Evolutionary conservation across 2,113 vertebrate species (phyloP).

Genomic region (Microcebus ravelobensis): DNA sequence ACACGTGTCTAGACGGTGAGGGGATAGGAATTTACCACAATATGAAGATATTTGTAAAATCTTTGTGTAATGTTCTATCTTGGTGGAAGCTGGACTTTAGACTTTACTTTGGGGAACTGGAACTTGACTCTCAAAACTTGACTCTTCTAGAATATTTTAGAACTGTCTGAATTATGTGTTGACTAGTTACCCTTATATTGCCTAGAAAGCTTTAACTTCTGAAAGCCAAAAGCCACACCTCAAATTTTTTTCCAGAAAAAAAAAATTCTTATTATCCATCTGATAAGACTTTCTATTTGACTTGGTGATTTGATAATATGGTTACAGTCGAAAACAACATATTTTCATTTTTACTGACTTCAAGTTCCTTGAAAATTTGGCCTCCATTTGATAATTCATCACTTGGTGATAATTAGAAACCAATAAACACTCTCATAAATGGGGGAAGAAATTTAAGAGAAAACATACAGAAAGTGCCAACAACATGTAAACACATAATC

Average conservation of each 20-base stretch:
- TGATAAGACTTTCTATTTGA: neutral
- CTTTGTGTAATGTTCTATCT: neutral
- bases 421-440: neutral
- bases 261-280: neutral
- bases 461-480: neutral
- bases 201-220: neutral
- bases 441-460: neutral
- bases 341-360: neutral
- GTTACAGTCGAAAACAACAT: neutral
- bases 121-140: neutral
- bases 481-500: neutral
- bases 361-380: neutral
- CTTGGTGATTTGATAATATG: neutral
- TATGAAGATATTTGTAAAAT: neutral
- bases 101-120: neutral
- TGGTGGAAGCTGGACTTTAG: neutral
- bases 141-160: slow-evolving; percentile 4
- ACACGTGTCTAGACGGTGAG: neutral
- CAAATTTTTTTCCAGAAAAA: neutral
- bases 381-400: neutral
- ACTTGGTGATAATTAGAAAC: neutral
- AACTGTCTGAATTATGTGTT: neutral
- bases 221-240: neutral
- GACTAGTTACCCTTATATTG: neutral
- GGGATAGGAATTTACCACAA: neutral